These are phyloP conservation scores for Pseudochirops corinnae DNA, from an alignment of 2,797 vertebrate species.

Conservation along the genomic window DNA sequence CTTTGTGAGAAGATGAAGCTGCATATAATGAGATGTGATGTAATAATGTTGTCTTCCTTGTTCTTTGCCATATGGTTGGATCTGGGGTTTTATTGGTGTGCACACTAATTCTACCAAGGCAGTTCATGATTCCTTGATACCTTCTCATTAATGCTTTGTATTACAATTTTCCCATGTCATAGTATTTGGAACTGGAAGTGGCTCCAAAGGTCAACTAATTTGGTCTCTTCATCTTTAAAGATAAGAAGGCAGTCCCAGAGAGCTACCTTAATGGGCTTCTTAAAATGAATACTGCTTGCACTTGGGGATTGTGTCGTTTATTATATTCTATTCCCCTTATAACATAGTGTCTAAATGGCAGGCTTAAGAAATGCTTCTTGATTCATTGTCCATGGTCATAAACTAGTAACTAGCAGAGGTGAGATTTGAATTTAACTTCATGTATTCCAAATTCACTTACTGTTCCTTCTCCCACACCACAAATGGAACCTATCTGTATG, in stretches of 20 bases:
- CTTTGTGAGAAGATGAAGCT: background rate
- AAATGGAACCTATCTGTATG: background rate
- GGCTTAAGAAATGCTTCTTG: background rate
- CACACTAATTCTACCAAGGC: background rate
- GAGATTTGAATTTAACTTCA: background rate
- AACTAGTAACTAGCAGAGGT: background rate
- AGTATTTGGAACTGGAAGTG: background rate
- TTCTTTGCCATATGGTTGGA: too few species aligned
- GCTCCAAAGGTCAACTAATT: background rate
- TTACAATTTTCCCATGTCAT: background rate
- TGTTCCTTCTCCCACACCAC: background rate
- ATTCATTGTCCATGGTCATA: background rate
- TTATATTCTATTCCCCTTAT: background rate
- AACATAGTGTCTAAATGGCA: background rate
- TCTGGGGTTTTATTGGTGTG: background rate
- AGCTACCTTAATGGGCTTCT: background rate
- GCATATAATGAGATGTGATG: background rate
- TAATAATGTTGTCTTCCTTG: background rate
- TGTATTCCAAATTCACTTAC: background rate
- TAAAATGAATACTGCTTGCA: background rate
- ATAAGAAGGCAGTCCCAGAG: background rate
- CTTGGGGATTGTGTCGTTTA: background rate
- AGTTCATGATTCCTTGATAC: background rate
- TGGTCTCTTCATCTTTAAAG: background rate
- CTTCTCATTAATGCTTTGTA: too few species aligned